A percentile compares a stretch with the other conserved stretches of the same genome.
These are phyloP conservation scores for Cyrtodaria siliqua DNA, from an alignment of 2,888 invertebrate genomes.

Conservation along the genomic window DNA sequence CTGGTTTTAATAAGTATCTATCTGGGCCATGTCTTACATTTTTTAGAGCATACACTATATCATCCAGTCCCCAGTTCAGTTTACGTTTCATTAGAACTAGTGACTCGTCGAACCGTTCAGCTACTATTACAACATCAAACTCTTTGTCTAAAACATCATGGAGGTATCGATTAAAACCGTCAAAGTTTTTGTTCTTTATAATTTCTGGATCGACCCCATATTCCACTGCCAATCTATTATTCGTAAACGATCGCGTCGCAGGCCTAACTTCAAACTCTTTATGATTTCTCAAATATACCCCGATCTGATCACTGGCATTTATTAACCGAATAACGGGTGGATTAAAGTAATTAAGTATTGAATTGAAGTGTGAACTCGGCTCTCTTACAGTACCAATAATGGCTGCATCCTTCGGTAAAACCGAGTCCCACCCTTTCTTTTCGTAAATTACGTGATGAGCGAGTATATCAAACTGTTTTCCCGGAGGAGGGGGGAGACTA, in stretches of 20 bases:
- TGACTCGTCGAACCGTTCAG: conserved; percentile 59
- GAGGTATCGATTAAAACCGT: conserved; percentile 40
- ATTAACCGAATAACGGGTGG: conserved; percentile 29
- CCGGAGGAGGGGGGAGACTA: conserved; percentile 42
- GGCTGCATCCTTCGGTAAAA: conserved; percentile 42
- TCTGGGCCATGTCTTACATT: conserved; percentile 46
- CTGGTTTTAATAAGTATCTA: conserved; percentile 18
- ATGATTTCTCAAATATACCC: conserved; percentile 32
- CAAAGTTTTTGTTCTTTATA: conserved; percentile 36
- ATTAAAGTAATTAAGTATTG: conserved; percentile 51
- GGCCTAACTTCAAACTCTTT: conserved; percentile 26
- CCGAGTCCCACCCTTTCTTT: conserved; percentile 38
- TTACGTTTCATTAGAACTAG: conserved; percentile 49
- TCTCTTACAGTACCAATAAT: conserved; percentile 54
- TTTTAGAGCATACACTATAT: conserved; percentile 58
- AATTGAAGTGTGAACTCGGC: conserved; percentile 48
- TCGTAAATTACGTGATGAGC: conserved; percentile 60
- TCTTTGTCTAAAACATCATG: conserved; percentile 48
- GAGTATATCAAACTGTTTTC: conserved; percentile 52
- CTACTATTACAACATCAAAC: conserved; percentile 54
- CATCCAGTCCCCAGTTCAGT: conserved; percentile 49
- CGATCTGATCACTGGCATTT: conserved; percentile 25
- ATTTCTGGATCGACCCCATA: conserved; percentile 53
- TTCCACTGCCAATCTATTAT: conserved; percentile 58
- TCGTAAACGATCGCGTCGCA: conserved; percentile 32